Base-by-base conservation (phyloP, 2,797 vertebrate species). In the Trachurus trachurus region DNA sequence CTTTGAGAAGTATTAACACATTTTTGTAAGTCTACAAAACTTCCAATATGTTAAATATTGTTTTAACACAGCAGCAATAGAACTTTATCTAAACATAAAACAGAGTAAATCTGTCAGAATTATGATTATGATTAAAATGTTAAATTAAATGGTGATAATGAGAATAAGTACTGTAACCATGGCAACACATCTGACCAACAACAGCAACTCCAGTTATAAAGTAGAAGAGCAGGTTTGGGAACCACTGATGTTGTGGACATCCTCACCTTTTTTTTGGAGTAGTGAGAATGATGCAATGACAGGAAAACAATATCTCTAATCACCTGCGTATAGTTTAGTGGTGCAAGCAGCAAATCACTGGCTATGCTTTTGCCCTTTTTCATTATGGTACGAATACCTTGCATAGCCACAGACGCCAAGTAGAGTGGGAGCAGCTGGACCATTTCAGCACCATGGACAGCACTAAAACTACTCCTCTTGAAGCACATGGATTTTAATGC, bases 361-460 rank as follows among this genome's bases (percentile, higher is more conserved):
- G 21, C 10, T 49, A 37, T 19, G 71, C 29, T 1, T 22, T 44
- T 12, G 66, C 15, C 26, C 34, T 58, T 3, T 1, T 11, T 61
- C 15, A 17, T 34, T 39, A 29, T 47, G 8, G 34, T 50, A 4
- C 49, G 16, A 52, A 61, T 2, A 39, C 6, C 6, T 66, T 29
- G 7, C 21, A 40, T 4, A 44, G 31, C n/a, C 19, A 42, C 5
- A 66, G 31, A 69, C 50, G 44, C 54, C n/a, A 45, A 7, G 54
- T 44, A 59, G 13, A n/a, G 39, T 49, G 31, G 26, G 39, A 67
- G 5, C 2, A 16, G 61, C 6, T 13, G 58, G 47, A 67, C 21
- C 17, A 68, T 68, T 90, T 92, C 91, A 93, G 91, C 76, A 90
- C 88, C 88, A 84, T 22, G 87, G 90, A 90, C 81, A 90, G 89